These are phyloP conservation scores for Heliconius hermathena DNA, from an alignment of 1,140 invertebrate genomes.

Conservation along the genomic window DNA sequence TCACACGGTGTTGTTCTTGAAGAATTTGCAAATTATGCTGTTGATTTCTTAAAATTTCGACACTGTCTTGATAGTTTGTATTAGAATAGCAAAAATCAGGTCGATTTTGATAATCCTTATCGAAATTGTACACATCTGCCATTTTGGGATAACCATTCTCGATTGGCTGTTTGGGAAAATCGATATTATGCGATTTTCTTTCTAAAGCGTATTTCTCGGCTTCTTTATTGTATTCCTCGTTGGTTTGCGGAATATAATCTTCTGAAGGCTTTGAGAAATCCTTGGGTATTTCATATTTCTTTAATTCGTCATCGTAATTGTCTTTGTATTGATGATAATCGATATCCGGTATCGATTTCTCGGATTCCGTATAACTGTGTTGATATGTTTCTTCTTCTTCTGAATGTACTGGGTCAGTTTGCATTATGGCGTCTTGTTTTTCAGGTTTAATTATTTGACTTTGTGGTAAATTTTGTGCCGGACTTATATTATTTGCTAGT, in stretches of 20 bases:
- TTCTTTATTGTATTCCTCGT: constrained; percentile 73
- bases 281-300: constrained; percentile 57
- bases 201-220: constrained; percentile 71
- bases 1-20: constrained; percentile 59
- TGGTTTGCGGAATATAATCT: constrained; percentile 69
- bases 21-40: constrained; percentile 70
- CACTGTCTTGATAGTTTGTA: constrained; percentile 54
- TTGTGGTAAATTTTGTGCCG: constrained; percentile 3
- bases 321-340: constrained; percentile 38
- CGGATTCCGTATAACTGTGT: constrained; percentile 54
- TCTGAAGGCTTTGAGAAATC: constrained; percentile 62
- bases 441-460: constrained; percentile 48
- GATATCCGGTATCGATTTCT: constrained; percentile 48
- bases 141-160: constrained; percentile 54
- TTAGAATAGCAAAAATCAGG: constrained; percentile 44
- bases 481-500: constrained; percentile 28
- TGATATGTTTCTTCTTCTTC: constrained; percentile 63
- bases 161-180: constrained; percentile 48
- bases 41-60: constrained; percentile 63
- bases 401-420: constrained; percentile 65
- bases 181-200: constrained; percentile 60
- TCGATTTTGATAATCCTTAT: constrained; percentile 45
- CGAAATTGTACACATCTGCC: constrained; percentile 49
- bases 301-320: constrained; percentile 38
- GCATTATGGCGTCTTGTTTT: constrained; percentile 75